Conservation (phyloP, 2,113 vertebrate species). For the Numenius arquata region DNA sequence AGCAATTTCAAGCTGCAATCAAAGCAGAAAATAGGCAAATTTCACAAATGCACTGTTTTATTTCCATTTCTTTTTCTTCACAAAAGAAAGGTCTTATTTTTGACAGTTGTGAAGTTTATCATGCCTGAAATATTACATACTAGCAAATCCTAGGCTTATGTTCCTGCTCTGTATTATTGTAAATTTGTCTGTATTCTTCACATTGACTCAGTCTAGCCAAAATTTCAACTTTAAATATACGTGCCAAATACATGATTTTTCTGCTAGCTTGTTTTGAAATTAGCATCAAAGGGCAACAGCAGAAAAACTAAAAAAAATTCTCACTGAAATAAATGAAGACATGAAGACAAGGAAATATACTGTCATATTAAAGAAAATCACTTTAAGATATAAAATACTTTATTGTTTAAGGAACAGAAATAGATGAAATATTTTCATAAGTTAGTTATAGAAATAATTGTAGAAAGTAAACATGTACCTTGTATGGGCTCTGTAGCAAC, state of each 20-base stretch:
- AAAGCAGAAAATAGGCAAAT: background rate
- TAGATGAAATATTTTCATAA: background rate
- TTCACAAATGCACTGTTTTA: background rate
- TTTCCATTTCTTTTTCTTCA: background rate
- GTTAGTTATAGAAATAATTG: background rate
- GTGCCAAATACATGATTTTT: background rate
- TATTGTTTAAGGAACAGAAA: background rate
- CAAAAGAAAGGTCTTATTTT: background rate
- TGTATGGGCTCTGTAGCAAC: rapidly evolving
- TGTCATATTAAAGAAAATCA: background rate
- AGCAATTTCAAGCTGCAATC: background rate
- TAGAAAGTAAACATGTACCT: background rate
- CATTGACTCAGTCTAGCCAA: background rate
- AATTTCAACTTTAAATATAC: background rate
- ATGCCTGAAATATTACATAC: rapidly evolving
- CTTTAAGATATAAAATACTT: background rate
- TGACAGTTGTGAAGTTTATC: background rate
- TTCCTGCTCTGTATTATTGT: background rate
- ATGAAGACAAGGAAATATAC: background rate
- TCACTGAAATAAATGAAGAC: background rate
- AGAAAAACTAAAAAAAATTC: background rate
- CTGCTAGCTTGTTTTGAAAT: background rate
- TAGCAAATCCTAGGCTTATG: background rate
- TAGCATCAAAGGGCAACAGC: rapidly evolving
- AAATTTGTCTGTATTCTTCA: background rate